Percentiles rank a stretch among this genome's conserved stretches.
phyloP scores from a whole-genome alignment of 2,113 vertebrate species.

The Lepisosteus oculatus region DNA sequence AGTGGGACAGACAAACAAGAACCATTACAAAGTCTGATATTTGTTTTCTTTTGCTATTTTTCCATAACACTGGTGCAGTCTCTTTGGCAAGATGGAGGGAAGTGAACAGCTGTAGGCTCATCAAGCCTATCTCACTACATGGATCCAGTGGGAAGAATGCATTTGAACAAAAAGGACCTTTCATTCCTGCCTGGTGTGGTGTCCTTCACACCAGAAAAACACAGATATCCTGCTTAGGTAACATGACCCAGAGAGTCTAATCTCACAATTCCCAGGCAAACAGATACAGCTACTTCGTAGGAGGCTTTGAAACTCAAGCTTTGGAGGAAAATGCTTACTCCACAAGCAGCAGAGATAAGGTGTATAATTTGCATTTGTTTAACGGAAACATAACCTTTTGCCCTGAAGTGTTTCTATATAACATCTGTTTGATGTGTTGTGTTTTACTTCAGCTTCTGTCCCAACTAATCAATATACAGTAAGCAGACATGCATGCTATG shows the following conservation, averaged over 20 bases:
- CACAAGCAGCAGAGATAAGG: constrained; percentile 26
- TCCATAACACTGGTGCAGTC: constrained; percentile 19
- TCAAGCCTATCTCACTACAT: constrained; percentile 29
- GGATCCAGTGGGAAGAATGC: constrained; percentile 39
- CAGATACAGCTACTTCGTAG: constrained; percentile 26
- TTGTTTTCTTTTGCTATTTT: neutral
- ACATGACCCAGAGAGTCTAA: constrained; percentile 45
- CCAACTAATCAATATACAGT: constrained; percentile 4
- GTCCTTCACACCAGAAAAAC: constrained; percentile 49
- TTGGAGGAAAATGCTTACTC: constrained; percentile 21
- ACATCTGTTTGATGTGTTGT: neutral
- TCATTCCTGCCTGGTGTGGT: constrained; percentile 34
- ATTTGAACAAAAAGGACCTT: constrained; percentile 40
- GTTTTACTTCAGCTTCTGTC: neutral
- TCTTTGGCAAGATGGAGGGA: constrained; percentile 39
- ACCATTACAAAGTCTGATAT: neutral
- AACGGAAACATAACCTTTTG: constrained; percentile 6
- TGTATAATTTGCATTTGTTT: constrained; percentile 20
- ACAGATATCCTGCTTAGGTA: constrained; percentile 45
- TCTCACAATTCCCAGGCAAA: constrained; percentile 57
- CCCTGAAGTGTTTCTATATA: neutral
- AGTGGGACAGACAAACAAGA: too few species aligned
- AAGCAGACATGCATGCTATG: neutral
- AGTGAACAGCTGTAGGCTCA: constrained; percentile 44
- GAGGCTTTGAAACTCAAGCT: constrained; percentile 24